Evolutionary conservation across 2,797 vertebrate genomes (phyloP).

Genomic region (Danionella dracula): DNA sequence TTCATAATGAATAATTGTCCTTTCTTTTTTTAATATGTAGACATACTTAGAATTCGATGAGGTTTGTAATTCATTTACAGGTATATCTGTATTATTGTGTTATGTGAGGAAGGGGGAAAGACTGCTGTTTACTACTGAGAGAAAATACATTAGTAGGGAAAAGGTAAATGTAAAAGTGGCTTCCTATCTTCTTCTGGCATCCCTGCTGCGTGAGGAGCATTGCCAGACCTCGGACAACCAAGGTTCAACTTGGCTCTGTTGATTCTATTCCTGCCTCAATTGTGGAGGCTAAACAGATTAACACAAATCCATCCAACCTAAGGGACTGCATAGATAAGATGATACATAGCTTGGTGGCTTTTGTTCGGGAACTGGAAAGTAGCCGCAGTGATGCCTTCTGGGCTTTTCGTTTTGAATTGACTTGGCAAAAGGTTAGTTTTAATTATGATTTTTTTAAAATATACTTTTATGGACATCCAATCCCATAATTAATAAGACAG

Average conservation of each 20-base stretch:
- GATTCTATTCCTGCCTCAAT: constrained; percentile 33
- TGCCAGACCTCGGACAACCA: constrained; percentile 22
- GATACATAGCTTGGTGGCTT: constrained; percentile 9
- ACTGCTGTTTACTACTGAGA: not conserved
- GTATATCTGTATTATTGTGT: no score
- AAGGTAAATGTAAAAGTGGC: constrained; percentile 27
- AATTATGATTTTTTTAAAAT: not conserved
- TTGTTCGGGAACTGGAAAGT: constrained; percentile 30
- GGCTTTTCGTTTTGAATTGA: not conserved
- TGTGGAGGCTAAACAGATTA: constrained; percentile 39
- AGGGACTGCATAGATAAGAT: constrained; percentile 26
- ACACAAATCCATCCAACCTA: constrained; percentile 22
- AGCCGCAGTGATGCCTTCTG: not conserved
- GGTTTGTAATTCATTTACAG: no score
- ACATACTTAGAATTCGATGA: no score
- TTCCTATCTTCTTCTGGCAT: constrained; percentile 28
- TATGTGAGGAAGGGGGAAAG: not conserved
- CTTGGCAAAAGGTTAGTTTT: not conserved
- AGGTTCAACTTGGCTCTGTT: constrained; percentile 17
- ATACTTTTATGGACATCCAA: no score
- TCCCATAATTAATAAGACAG: no score
- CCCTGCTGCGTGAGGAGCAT: constrained; percentile 31
- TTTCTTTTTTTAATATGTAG: no score
- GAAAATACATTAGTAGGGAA: constrained; percentile 39
- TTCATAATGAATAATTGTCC: no score